Evolutionary conservation across 2,888 invertebrate species (phyloP).

Genomic region (Euproctis similis): DNA sequence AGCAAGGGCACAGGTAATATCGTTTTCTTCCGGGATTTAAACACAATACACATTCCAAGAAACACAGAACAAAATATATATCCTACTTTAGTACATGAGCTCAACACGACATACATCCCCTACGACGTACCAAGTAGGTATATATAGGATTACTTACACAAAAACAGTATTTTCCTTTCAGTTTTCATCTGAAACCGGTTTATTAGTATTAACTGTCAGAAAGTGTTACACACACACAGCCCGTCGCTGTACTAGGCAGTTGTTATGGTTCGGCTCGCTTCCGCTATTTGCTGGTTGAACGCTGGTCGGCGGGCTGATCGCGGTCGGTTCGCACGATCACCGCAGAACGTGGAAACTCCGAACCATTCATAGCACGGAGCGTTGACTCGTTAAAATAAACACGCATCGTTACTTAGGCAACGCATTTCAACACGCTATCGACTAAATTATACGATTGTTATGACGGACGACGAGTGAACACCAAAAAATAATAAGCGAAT

Average conservation of each 20-base stretch:
- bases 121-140: too few relatives aligned
- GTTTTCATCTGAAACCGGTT: slow-evolving; percentile 57
- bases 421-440: slow-evolving; percentile 6
- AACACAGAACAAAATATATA: too few relatives aligned
- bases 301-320: slow-evolving; percentile 24
- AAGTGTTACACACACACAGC: slow-evolving; percentile 53
- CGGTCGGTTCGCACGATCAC: slow-evolving; percentile 16
- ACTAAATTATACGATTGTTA: slow-evolving; percentile 4
- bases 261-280: slow-evolving; percentile 65
- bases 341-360: slow-evolving; percentile 33
- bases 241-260: slow-evolving; percentile 40
- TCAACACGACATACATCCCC: too few relatives aligned
- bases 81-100: too few relatives aligned
- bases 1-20: too few relatives aligned
- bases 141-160: too few relatives aligned
- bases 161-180: slow-evolving; percentile 40
- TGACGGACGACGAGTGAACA: slow-evolving; percentile 3
- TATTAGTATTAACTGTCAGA: slow-evolving; percentile 60
- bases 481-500: too few relatives aligned
- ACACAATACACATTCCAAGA: too few relatives aligned
- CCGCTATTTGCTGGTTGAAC: slow-evolving; percentile 47
- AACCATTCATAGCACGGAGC: slow-evolving; percentile 38
- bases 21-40: too few relatives aligned
- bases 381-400: slow-evolving; percentile 54
- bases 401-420: slow-evolving; percentile 27